Conservation (phyloP, 2,888 invertebrate species). For the Sinodicranocentrus sp. region DNA sequence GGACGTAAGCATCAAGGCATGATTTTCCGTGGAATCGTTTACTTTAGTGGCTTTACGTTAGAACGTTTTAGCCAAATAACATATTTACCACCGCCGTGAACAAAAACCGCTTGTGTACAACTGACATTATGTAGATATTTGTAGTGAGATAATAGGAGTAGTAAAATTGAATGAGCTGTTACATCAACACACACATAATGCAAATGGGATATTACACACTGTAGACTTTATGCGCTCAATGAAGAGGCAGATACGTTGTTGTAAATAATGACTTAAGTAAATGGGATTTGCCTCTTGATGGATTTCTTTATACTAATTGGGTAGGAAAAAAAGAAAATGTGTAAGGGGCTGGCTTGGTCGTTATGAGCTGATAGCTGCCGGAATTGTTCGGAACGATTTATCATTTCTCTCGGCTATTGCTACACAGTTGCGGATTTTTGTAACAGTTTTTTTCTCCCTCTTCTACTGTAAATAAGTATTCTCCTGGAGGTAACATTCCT, state of each 20-base stretch:
- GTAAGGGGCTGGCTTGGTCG: conserved; percentile 29
- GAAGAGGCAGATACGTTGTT: neutral
- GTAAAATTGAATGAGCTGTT: conserved; percentile 59
- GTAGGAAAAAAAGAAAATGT: conserved; percentile 33
- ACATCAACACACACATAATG: conserved; percentile 8
- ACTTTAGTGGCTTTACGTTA: conserved; percentile 15
- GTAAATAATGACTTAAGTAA: conserved; percentile 40
- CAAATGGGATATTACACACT: too few species aligned
- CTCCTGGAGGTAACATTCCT: too few species aligned
- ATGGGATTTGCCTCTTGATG: conserved; percentile 43
- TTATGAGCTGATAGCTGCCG: conserved; percentile 46
- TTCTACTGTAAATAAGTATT: too few species aligned
- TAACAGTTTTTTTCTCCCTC: too few species aligned
- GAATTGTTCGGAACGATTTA: conserved; percentile 35
- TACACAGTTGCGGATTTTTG: neutral
- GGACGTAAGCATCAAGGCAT: neutral
- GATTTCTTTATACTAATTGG: conserved; percentile 53
- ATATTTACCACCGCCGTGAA: conserved; percentile 22
- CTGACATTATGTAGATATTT: conserved; percentile 15
- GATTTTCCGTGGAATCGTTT: neutral
- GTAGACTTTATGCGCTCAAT: conserved; percentile 3
- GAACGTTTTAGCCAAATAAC: conserved; percentile 27
- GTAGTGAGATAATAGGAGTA: conserved; percentile 32
- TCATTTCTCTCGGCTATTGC: neutral
- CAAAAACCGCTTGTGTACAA: neutral